These are phyloP conservation scores for Nomada hirtipes DNA, from an alignment of 2,888 invertebrate genomes.

Conservation along the genomic window DNA sequence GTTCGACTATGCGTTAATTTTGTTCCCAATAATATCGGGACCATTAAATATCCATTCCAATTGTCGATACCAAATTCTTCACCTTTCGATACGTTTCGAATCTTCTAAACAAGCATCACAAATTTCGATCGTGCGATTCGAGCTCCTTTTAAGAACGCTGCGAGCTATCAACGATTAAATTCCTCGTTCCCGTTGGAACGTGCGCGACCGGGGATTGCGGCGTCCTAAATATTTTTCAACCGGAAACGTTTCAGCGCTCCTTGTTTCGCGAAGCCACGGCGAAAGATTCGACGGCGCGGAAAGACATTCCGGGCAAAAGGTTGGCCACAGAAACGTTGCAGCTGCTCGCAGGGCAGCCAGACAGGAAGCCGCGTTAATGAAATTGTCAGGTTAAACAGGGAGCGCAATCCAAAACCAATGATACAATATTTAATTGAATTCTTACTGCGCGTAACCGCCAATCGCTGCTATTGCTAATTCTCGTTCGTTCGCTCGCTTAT, in stretches of 20 bases:
- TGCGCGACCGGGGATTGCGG: background rate
- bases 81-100: no score
- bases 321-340: slow-evolving; percentile 52
- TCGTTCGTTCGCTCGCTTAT: slow-evolving; percentile 38
- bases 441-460: slow-evolving; percentile 69
- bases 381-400: slow-evolving; percentile 69
- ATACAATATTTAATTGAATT: slow-evolving; percentile 80
- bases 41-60: no score
- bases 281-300: slow-evolving; percentile 54
- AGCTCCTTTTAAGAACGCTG: background rate
- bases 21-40: no score
- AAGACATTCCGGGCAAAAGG: slow-evolving; percentile 49
- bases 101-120: no score
- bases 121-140: slow-evolving; percentile 14
- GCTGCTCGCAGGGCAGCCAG: slow-evolving; percentile 51
- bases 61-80: no score
- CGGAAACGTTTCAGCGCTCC: background rate
- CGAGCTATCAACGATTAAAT: slow-evolving; percentile 7
- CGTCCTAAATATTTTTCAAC: slow-evolving; percentile 28
- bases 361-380: slow-evolving; percentile 71
- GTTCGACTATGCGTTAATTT: no score
- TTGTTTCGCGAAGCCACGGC: background rate
- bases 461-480: slow-evolving; percentile 18
- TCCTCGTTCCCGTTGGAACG: background rate
- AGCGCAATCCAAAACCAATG: slow-evolving; percentile 72